Conservation (phyloP, 1,140 invertebrate genomes). For the Drosophila oshimai region DNA sequence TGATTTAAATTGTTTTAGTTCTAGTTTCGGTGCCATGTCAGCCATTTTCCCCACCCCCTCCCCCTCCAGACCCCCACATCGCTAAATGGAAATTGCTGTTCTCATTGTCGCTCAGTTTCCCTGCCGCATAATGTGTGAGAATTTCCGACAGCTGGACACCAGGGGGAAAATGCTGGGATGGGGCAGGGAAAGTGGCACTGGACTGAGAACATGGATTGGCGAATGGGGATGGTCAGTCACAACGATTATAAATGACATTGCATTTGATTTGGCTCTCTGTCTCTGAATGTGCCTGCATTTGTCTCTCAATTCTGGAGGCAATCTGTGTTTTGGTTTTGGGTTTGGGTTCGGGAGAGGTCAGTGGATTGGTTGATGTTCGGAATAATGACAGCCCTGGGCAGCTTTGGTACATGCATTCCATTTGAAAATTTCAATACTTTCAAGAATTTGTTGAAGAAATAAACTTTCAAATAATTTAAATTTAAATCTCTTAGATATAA, state of each 20-base stretch:
- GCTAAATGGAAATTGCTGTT: conserved; percentile 64
- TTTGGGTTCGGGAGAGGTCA: conserved; percentile 37
- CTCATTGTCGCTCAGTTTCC: conserved; percentile 26
- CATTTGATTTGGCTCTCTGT: conserved; percentile 45
- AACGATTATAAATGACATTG: conserved; percentile 81
- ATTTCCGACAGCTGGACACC: conserved; percentile 51
- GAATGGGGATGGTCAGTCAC: conserved; percentile 23
- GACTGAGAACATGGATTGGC: background rate
- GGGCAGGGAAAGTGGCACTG: background rate
- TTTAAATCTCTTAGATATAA: no score
- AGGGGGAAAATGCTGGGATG: conserved; percentile 25
- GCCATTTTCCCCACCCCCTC: conserved; percentile 7
- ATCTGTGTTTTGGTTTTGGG: conserved; percentile 35
- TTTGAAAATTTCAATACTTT: no score
- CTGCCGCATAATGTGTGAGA: conserved; percentile 33
- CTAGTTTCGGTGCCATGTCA: conserved; percentile 28
- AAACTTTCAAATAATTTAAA: no score
- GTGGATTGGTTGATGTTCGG: background rate
- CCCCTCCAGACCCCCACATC: background rate
- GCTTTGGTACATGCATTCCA: background rate
- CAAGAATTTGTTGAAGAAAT: no score
- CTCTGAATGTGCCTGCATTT: conserved; percentile 68
- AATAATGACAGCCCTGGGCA: conserved; percentile 9
- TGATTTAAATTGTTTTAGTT: conserved; percentile 56
- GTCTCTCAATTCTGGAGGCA: conserved; percentile 19